Evolutionary conservation across 2,113 vertebrate species (phyloP).

Genomic region (Hippocampus mohnikei): DNA sequence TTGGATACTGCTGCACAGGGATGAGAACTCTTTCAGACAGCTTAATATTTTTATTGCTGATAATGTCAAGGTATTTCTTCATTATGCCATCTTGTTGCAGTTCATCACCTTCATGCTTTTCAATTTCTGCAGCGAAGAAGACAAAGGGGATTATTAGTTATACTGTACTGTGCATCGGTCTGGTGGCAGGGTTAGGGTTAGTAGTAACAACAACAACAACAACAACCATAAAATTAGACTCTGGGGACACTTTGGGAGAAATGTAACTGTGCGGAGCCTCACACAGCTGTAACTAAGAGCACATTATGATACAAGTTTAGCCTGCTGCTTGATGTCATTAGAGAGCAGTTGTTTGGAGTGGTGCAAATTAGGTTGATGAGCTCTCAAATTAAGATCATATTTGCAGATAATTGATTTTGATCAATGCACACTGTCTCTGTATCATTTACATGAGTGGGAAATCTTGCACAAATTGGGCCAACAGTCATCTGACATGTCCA

Average conservation of each 20-base stretch:
- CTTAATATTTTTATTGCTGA: constrained; percentile 99
- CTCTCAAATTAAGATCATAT: constrained; percentile 31
- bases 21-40: constrained; percentile 95
- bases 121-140: constrained; percentile 82
- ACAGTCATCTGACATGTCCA: constrained; percentile 11
- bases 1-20: constrained; percentile 96
- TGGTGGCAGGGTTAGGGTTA: not conserved
- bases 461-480: constrained; percentile 29
- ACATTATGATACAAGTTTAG: constrained; percentile 40
- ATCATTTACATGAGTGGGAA: constrained; percentile 25
- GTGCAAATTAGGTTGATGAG: constrained; percentile 22
- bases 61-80: constrained; percentile 97
- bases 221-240: not conserved
- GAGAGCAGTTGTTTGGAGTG: constrained; percentile 11
- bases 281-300: constrained; percentile 30
- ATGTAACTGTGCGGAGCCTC: constrained; percentile 21
- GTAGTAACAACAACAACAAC: not conserved
- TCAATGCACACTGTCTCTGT: constrained; percentile 28
- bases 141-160: constrained; percentile 22
- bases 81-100: constrained; percentile 89
- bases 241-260: constrained; percentile 15
- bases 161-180: constrained; percentile 7
- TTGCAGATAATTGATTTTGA: constrained; percentile 38
- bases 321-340: constrained; percentile 28
- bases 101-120: constrained; percentile 89